These are phyloP conservation scores for Theonella swinhoei DNA, from an alignment of 37 sponge, comb jelly and placozoan species.

Conservation along the genomic window DNA sequence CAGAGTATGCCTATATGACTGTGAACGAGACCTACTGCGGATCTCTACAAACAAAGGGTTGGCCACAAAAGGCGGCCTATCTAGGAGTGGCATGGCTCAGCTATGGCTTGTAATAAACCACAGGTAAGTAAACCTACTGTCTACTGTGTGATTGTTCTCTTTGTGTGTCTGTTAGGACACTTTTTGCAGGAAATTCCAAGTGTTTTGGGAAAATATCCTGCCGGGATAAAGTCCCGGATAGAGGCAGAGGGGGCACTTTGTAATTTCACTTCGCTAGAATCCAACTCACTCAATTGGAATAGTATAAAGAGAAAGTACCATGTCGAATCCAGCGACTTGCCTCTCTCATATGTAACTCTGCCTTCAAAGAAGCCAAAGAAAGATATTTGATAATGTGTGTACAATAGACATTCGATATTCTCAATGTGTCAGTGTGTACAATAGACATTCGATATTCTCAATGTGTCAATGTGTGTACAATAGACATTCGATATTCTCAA, in stretches of 20 bases:
- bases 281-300: slow-evolving; percentile 4
- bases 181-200: slow-evolving; percentile 3
- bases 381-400: not conserved
- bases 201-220: not conserved
- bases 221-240: slow-evolving; percentile 3
- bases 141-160: not conserved
- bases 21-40: not conserved
- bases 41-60: not conserved
- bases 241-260: not conserved
- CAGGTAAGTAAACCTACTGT: not conserved
- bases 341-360: not conserved
- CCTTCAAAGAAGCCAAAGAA: not conserved
- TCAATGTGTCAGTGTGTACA: not conserved
- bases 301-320: not conserved
- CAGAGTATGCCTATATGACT: not conserved
- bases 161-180: slow-evolving; percentile 5
- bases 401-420: not conserved
- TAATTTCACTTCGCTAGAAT: not conserved
- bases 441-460: not conserved
- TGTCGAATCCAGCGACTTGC: not conserved
- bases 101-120: slow-evolving; percentile 14
- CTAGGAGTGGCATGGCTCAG: not conserved
- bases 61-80: not conserved
- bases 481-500: not conserved
- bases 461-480: not conserved